These are phyloP conservation scores for Cercocebus atys DNA, from an alignment of 2,113 vertebrate genomes.

Conservation along the genomic window DNA sequence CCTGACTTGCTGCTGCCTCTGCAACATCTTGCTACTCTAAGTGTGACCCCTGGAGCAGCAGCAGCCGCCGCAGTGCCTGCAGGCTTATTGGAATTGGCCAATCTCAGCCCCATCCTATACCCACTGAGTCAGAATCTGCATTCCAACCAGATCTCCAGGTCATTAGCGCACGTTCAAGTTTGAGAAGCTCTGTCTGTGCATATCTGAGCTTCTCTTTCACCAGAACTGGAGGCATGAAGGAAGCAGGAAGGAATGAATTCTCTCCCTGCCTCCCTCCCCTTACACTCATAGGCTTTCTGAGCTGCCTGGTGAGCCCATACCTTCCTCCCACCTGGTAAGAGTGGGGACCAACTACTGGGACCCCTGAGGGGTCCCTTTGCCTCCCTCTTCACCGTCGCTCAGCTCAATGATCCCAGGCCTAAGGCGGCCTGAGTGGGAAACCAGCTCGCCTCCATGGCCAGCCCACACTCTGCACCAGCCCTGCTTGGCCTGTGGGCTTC, in stretches of 20 bases:
- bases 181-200: neutral
- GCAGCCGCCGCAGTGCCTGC: rapidly evolving
- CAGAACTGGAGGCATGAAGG: neutral
- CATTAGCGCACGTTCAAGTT: rapidly evolving
- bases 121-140: neutral
- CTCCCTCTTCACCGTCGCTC: neutral
- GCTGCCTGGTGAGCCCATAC: neutral
- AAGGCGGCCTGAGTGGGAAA: neutral
- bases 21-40: neutral
- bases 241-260: neutral
- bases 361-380: rapidly evolving
- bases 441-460: neutral
- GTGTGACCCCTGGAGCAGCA: neutral
- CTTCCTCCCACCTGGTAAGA: neutral
- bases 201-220: neutral
- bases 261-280: neutral
- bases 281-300: rapidly evolving
- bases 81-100: neutral
- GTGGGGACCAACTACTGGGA: neutral
- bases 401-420: neutral
- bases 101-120: neutral
- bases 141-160: neutral
- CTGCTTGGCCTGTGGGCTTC: neutral
- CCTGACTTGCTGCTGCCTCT: neutral
- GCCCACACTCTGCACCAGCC: neutral